A percentile compares a stretch with the other conserved stretches of the same genome.
Evolutionary conservation across 2,797 vertebrate species (phyloP).

Genomic region (Ataeniobius toweri): DNA sequence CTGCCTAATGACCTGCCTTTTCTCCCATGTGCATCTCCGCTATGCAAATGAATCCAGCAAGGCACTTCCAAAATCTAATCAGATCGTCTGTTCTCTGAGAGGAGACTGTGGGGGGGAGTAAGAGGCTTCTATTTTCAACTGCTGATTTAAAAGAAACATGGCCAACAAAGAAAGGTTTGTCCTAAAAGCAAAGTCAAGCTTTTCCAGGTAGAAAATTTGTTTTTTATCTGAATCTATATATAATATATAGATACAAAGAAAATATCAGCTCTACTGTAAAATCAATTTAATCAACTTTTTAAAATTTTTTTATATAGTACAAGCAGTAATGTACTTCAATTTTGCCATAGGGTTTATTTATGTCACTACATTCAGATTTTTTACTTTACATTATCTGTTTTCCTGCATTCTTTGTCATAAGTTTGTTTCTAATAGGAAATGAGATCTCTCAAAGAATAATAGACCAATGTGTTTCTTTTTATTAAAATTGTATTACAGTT

Average conservation of each 20-base stretch:
- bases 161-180: not conserved
- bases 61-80: constrained; percentile 56
- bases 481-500: no score
- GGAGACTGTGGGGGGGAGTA: constrained; percentile 25
- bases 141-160: not conserved
- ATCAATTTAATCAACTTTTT: not conserved
- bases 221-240: not conserved
- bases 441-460: no score
- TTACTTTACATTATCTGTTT: no score
- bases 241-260: not conserved
- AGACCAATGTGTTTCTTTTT: no score
- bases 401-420: no score
- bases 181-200: not conserved
- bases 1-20: constrained; percentile 45
- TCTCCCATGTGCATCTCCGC: constrained; percentile 18
- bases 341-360: not conserved
- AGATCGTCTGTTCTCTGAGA: constrained; percentile 39
- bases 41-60: constrained; percentile 57
- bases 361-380: not conserved
- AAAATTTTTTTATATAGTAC: not conserved
- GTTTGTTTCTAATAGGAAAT: no score
- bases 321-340: not conserved
- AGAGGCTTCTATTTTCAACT: not conserved
- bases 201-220: not conserved
- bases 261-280: not conserved